Evolutionary conservation across 2,113 vertebrate species (phyloP).

Genomic region (Neopipo cinnamomea): DNA sequence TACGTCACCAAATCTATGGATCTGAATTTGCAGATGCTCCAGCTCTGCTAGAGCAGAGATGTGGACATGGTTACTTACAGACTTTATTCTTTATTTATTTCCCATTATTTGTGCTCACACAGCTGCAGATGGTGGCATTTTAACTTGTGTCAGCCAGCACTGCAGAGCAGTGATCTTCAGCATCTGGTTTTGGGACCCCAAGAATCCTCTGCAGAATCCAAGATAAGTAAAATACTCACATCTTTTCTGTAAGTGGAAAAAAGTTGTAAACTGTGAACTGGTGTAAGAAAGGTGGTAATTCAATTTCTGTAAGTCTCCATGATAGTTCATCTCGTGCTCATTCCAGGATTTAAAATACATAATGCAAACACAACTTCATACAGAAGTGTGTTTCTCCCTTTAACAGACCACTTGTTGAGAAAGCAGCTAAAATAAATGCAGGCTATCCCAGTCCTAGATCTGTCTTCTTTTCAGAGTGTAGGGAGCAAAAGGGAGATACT

Average conservation of each 20-base stretch:
- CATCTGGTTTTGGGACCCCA: background rate
- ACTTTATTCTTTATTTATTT: background rate
- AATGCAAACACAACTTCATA: background rate
- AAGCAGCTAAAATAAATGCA: background rate
- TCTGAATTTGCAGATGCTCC: background rate
- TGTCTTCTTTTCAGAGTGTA: background rate
- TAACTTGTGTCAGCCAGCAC: background rate
- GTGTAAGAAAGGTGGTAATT: background rate
- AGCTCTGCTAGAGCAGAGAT: background rate
- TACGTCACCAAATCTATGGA: fast-evolving
- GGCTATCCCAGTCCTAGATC: background rate
- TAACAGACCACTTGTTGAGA: background rate
- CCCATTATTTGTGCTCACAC: background rate
- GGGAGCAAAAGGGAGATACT: background rate
- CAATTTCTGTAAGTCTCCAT: background rate
- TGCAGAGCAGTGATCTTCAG: background rate
- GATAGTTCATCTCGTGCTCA: background rate
- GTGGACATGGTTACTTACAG: background rate
- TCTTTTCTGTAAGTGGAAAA: background rate
- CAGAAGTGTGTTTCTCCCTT: background rate
- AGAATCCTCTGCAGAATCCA: background rate
- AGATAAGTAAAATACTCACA: background rate
- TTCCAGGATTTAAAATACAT: background rate
- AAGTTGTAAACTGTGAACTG: background rate
- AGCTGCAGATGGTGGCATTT: background rate